Evolutionary conservation across 2,797 vertebrate species (phyloP).

Genomic region (Diceros bicornis): DNA sequence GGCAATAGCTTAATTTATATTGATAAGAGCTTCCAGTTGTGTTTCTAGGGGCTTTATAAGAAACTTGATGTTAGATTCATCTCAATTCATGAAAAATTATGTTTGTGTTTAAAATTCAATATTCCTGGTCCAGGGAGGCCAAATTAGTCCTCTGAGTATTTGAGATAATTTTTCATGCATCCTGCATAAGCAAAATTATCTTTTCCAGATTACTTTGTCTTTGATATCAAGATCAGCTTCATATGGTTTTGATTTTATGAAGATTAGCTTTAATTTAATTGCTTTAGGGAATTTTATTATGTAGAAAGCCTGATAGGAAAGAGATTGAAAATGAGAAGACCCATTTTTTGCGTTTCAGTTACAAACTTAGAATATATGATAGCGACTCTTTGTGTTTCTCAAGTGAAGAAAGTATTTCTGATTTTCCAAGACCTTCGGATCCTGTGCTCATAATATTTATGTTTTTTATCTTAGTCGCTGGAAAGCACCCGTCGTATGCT

Average conservation of each 20-base stretch:
- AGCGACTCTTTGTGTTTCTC: slow-evolving; percentile 33
- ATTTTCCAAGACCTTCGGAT: slow-evolving; percentile 21
- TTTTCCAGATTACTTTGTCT: slow-evolving; percentile 77
- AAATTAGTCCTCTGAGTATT: slow-evolving; percentile 62
- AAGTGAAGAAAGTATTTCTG: slow-evolving; percentile 53
- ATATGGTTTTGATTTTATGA: slow-evolving; percentile 74
- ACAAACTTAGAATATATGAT: slow-evolving; percentile 1
- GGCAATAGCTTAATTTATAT: slow-evolving; percentile 69
- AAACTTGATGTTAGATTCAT: slow-evolving; percentile 65
- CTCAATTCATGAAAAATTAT: slow-evolving; percentile 62
- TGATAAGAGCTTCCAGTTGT: slow-evolving; percentile 75
- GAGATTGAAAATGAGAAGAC: slow-evolving; percentile 49
- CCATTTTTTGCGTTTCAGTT: background rate
- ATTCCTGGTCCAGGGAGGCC: slow-evolving; percentile 37
- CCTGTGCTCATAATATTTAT: slow-evolving; percentile 68
- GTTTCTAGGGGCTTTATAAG: slow-evolving; percentile 61
- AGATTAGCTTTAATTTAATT: slow-evolving; percentile 80
- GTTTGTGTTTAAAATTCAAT: slow-evolving; percentile 76
- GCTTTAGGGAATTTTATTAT: slow-evolving; percentile 80
- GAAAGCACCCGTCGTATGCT: slow-evolving; percentile 99
- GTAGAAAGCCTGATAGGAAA: slow-evolving; percentile 72
- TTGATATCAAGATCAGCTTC: slow-evolving; percentile 78
- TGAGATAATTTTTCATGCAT: slow-evolving; percentile 70
- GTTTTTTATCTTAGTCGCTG: slow-evolving; percentile 93
- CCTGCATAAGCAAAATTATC: slow-evolving; percentile 69